A percentile compares a stretch with the other conserved stretches of the same genome.
Evolutionary conservation across 2,113 vertebrate genomes (phyloP).

Genomic region (Coregonus clupeaformis): DNA sequence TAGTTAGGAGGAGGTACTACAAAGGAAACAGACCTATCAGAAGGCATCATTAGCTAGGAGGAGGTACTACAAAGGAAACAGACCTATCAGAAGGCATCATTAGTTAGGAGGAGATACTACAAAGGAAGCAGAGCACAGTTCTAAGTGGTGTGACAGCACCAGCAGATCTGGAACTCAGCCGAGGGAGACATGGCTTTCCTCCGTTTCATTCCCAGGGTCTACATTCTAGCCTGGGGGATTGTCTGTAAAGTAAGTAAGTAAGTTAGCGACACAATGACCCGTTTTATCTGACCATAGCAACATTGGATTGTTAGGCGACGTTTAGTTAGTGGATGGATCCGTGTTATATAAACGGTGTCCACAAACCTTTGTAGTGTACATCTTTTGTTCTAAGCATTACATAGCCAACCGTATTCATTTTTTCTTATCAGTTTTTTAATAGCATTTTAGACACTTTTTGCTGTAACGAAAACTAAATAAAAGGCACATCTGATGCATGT

Average conservation of each 20-base stretch:
- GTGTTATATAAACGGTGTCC: no score
- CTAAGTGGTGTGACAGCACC: no score
- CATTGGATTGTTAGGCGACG: slow-evolving; percentile 70
- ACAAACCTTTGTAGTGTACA: slow-evolving; percentile 63
- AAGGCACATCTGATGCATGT: slow-evolving; percentile 92
- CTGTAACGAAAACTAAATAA: slow-evolving; percentile 76
- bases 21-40: no score
- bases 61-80: no score
- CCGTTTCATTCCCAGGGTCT: slow-evolving; percentile 52
- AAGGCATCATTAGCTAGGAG: no score
- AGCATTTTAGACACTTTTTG: slow-evolving; percentile 76
- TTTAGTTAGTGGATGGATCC: neutral
- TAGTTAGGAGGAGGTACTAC: no score
- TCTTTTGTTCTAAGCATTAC: slow-evolving; percentile 85
- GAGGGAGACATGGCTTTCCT: slow-evolving; percentile 50
- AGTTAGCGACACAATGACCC: slow-evolving; percentile 65
- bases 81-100: no score
- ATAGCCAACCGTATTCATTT: slow-evolving; percentile 79
- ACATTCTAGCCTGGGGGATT: slow-evolving; percentile 67
- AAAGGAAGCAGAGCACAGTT: no score
- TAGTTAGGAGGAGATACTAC: no score
- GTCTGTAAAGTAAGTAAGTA: slow-evolving; percentile 69
- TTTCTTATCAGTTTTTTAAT: slow-evolving; percentile 6
- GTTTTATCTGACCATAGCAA: slow-evolving; percentile 65
- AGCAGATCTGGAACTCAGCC: no score